These are phyloP conservation scores for Synergus gifuensis DNA, from an alignment of 2,888 invertebrate genomes.

Conservation along the genomic window DNA sequence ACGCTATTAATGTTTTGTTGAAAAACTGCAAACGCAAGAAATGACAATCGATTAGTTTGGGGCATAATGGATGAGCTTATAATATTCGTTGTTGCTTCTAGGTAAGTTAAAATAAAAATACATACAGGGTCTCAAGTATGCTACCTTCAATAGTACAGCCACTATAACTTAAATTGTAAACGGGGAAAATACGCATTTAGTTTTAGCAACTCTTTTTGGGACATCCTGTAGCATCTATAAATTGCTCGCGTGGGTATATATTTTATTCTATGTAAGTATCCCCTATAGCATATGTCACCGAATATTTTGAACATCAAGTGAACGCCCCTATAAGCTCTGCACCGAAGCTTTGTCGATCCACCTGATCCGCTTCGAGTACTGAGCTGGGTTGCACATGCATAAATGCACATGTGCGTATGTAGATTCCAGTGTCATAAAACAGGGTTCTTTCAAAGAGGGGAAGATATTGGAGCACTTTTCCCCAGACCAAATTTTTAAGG, in stretches of 20 bases:
- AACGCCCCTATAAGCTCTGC: conserved; percentile 34
- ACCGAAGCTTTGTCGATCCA: conserved; percentile 52
- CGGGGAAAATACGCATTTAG: no score
- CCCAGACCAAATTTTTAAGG: not conserved
- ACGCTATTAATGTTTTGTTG: no score
- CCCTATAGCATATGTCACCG: conserved; percentile 24
- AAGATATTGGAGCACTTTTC: conserved; percentile 26
- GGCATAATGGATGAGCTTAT: no score
- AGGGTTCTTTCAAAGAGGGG: conserved; percentile 12
- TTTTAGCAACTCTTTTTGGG: no score
- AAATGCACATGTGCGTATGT: conserved; percentile 37
- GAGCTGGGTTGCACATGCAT: conserved; percentile 26
- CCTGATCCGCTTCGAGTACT: conserved; percentile 51
- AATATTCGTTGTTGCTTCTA: no score
- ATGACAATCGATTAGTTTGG: no score
- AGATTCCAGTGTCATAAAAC: conserved; percentile 33
- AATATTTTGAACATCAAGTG: conserved; percentile 31
- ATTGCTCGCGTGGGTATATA: not conserved
- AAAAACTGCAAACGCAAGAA: no score
- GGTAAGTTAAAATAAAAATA: no score
- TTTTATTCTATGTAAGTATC: not conserved
- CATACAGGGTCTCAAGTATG: no score
- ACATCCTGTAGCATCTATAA: no score
- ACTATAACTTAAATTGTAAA: no score
- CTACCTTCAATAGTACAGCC: no score